Evolutionary conservation across 2,113 vertebrate species (phyloP).

Genomic region (Nyctibius bracteatus): DNA sequence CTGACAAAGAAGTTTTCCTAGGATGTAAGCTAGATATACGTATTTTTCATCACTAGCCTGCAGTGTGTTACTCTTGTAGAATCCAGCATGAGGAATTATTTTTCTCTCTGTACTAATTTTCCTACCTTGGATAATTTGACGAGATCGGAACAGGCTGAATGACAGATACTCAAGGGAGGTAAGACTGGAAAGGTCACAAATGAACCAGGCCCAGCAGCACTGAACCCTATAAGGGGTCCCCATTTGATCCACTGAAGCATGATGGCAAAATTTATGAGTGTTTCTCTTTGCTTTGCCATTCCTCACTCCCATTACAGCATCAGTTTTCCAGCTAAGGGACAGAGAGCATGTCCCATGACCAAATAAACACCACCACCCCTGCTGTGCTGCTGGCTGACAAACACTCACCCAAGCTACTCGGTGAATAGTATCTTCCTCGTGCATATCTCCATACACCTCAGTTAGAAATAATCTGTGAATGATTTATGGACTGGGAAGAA

Average conservation of each 20-base stretch:
- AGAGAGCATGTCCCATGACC: not conserved
- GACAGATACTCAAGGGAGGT: not conserved
- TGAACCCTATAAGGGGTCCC: not conserved
- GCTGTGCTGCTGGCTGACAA: not conserved
- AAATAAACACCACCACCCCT: not conserved
- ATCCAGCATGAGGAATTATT: not conserved
- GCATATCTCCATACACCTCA: not conserved
- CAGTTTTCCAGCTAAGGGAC: not conserved
- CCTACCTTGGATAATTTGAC: not conserved
- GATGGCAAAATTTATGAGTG: not conserved
- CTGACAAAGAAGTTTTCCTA: not conserved
- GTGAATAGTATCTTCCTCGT: not conserved
- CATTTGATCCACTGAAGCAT: not conserved
- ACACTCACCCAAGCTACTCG: not conserved
- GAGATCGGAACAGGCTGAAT: not conserved
- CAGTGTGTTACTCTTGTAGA: not conserved
- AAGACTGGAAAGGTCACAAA: not conserved
- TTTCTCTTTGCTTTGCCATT: not conserved
- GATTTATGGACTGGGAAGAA: not conserved
- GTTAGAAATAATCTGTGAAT: not conserved
- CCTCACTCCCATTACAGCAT: not conserved
- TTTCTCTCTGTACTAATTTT: not conserved
- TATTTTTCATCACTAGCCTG: not conserved
- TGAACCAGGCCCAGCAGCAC: not conserved
- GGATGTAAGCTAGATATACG: not conserved